Percentiles rank a stretch among this genome's conserved stretches.
These are phyloP conservation scores for Taurulus bubalis DNA, from an alignment of 2,113 vertebrate genomes.

Conservation along the genomic window DNA sequence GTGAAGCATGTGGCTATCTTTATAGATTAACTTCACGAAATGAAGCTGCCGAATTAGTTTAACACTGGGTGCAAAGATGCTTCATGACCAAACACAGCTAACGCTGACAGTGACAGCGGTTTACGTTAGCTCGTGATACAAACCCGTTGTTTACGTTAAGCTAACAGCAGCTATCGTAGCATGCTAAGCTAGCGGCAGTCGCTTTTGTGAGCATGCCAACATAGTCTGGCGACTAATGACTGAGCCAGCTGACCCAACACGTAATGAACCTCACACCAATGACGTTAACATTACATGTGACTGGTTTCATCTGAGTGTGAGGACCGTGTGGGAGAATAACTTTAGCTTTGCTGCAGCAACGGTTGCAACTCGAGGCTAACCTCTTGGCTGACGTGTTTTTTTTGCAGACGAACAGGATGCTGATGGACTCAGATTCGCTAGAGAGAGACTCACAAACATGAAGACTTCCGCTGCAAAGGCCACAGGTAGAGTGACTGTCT, in stretches of 20 bases:
- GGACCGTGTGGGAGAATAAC: fast-evolving
- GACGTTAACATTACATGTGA: not conserved
- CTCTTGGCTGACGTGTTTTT: not conserved
- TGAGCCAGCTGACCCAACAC: fast-evolving
- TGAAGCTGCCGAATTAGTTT: not conserved
- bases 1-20: not conserved
- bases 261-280: no score
- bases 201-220: not conserved
- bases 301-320: not conserved
- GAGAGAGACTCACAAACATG: constrained; percentile 76
- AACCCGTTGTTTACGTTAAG: not conserved
- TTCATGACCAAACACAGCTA: fast-evolving
- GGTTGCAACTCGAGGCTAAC: not conserved
- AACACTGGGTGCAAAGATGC: fast-evolving
- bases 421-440: constrained; percentile 80
- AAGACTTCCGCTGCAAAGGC: constrained; percentile 88
- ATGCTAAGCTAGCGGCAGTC: constrained; percentile 23
- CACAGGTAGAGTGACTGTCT: constrained; percentile 83
- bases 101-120: not conserved
- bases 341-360: not conserved
- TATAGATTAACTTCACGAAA: not conserved
- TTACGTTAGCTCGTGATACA: fast-evolving
- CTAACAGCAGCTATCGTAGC: not conserved
- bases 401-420: constrained; percentile 88
- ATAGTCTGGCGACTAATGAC: not conserved